phyloP scores from a whole-genome alignment of 2,113 vertebrate genomes.

The Shinisaurus crocodilurus region DNA sequence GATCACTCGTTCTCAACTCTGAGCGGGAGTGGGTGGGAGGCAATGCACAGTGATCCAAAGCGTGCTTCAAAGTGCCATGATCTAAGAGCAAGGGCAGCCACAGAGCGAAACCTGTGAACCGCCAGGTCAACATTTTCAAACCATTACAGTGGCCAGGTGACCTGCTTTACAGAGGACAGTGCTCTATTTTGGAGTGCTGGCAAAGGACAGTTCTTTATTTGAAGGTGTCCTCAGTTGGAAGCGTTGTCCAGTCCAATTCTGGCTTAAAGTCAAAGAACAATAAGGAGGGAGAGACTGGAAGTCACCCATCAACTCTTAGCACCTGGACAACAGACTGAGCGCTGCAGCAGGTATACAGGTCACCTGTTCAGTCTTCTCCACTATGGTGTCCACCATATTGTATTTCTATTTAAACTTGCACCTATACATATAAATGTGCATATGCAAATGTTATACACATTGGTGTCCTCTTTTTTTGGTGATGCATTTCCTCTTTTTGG shows the following conservation, averaged over 20 bases:
- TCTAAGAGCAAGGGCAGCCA: background rate
- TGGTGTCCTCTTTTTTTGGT: too few species aligned
- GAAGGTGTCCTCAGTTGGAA: background rate
- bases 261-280: background rate
- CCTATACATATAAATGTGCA: too few species aligned
- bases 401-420: too few species aligned
- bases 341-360: too few species aligned
- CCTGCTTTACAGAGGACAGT: background rate
- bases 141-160: background rate
- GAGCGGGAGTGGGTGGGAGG: background rate
- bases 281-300: background rate
- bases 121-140: background rate
- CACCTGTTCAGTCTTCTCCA: too few species aligned
- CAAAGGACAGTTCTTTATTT: background rate
- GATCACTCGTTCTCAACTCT: background rate
- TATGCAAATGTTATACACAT: too few species aligned
- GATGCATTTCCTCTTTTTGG: too few species aligned
- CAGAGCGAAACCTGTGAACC: background rate
- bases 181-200: background rate
- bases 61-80: background rate
- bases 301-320: too few species aligned
- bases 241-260: background rate
- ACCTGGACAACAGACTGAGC: too few species aligned
- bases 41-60: background rate
- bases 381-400: too few species aligned